Conservation (phyloP, 2,888 invertebrate species). For the Sipunculus nudus region DNA sequence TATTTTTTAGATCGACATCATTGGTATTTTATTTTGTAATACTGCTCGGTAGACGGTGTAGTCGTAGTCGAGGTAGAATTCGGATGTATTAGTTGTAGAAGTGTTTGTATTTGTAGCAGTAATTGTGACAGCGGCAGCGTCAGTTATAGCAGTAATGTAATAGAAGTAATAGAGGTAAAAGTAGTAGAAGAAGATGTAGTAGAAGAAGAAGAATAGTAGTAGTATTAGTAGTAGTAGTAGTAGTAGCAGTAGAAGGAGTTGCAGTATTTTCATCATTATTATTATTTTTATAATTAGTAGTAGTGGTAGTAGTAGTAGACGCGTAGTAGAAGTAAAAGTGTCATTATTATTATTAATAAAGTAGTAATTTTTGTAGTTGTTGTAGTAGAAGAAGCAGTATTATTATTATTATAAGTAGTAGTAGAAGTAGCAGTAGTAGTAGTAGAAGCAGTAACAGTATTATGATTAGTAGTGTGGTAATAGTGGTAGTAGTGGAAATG, state of each 20-base stretch:
- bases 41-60: too few relatives aligned
- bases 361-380: not conserved
- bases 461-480: not conserved
- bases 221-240: not conserved
- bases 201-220: too few relatives aligned
- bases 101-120: too few relatives aligned
- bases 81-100: too few relatives aligned
- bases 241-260: not conserved
- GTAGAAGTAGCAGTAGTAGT: not conserved
- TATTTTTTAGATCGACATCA: too few relatives aligned
- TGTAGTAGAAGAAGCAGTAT: not conserved
- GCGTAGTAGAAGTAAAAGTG: not conserved
- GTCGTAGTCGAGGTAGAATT: too few relatives aligned
- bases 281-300: not conserved
- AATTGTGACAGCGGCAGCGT: too few relatives aligned
- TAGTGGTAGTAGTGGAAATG: conserved; percentile 2
- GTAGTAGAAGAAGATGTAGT: too few relatives aligned
- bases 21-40: too few relatives aligned
- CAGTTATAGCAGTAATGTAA: too few relatives aligned
- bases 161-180: too few relatives aligned
- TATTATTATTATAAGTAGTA: not conserved
- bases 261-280: not conserved
- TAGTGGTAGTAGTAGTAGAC: not conserved
- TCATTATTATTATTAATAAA: not conserved
- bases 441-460: not conserved